phyloP scores from a whole-genome alignment of 2,888 invertebrate genomes.

The Epsilonema sp. region DNA sequence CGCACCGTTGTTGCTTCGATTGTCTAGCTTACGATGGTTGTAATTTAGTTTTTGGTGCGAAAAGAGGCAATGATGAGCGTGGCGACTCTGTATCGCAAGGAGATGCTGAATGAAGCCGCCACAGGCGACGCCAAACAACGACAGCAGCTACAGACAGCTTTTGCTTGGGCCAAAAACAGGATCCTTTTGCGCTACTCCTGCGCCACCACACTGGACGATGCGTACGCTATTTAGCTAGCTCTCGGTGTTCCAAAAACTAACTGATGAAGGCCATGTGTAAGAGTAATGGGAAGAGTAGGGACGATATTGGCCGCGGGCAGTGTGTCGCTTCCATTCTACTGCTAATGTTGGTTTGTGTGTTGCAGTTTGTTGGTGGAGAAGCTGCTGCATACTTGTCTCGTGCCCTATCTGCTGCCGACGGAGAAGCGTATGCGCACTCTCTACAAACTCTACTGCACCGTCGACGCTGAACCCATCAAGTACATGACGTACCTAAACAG shows the following conservation, averaged over 20 bases:
- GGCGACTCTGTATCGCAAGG: conserved; percentile 72
- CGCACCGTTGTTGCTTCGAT: too few relatives aligned
- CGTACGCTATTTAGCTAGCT: not conserved
- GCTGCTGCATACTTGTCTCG: conserved; percentile 72
- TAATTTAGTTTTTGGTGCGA: conserved; percentile 65
- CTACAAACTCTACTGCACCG: conserved; percentile 69
- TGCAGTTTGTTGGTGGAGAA: conserved; percentile 60
- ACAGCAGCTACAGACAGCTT: too few relatives aligned
- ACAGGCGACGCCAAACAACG: too few relatives aligned
- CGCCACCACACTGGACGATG: not conserved
- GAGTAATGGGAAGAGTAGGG: too few relatives aligned
- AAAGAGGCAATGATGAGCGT: conserved; percentile 85
- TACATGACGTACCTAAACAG: too few relatives aligned
- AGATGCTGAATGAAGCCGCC: too few relatives aligned
- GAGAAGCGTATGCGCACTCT: conserved; percentile 77
- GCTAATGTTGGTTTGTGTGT: conserved; percentile 5
- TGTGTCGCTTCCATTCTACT: not conserved
- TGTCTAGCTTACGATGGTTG: too few relatives aligned
- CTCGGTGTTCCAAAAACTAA: too few relatives aligned
- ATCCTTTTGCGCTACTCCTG: too few relatives aligned
- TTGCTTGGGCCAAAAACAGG: too few relatives aligned
- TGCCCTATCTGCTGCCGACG: conserved; percentile 69
- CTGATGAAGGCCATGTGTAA: too few relatives aligned
- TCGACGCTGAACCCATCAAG: conserved; percentile 83
- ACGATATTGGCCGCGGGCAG: not conserved